Conservation (phyloP, 2,113 vertebrate species). For the Lophius piscatorius region DNA sequence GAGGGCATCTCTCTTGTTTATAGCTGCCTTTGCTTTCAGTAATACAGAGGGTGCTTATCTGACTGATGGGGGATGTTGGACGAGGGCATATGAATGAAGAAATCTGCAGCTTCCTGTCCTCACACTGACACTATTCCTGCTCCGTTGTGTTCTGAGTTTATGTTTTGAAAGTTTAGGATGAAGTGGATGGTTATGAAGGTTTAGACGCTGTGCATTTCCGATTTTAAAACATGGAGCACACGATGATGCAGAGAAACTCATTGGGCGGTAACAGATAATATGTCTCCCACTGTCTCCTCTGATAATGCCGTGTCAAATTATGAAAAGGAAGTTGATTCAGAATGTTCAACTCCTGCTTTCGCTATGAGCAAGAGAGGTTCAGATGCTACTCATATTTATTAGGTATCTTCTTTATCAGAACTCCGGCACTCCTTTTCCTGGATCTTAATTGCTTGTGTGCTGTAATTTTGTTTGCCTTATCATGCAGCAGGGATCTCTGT, state of each 20-base stretch:
- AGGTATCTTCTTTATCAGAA: slow-evolving; percentile 64
- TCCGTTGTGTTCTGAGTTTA: slow-evolving; percentile 32
- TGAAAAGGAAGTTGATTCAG: too few species aligned
- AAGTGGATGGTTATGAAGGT: too few species aligned
- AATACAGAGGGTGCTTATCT: slow-evolving; percentile 60
- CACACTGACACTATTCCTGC: slow-evolving; percentile 23
- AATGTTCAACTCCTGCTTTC: too few species aligned
- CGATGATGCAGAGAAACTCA: too few species aligned
- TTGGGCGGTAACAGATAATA: too few species aligned
- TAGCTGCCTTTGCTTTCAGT: slow-evolving; percentile 63
- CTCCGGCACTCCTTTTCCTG: slow-evolving; percentile 68
- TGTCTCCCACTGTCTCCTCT: too few species aligned
- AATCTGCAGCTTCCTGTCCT: slow-evolving; percentile 51
- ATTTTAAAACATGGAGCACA: too few species aligned
- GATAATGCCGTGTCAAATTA: too few species aligned
- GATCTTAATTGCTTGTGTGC: slow-evolving; percentile 78
- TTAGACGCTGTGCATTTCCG: slow-evolving; percentile 19
- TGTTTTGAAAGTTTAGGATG: too few species aligned
- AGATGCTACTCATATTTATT: slow-evolving; percentile 51
- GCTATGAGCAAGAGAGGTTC: too few species aligned
- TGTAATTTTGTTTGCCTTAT: slow-evolving; percentile 68
- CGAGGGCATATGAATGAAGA: slow-evolving; percentile 43
- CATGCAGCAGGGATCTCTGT: slow-evolving; percentile 46
- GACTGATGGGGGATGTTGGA: slow-evolving; percentile 38
- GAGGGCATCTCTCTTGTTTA: slow-evolving; percentile 66